A percentile compares a stretch with the other conserved stretches of the same genome.
Conservation (phyloP, 2,888 invertebrate genomes). For the Phengaris arion region DNA sequence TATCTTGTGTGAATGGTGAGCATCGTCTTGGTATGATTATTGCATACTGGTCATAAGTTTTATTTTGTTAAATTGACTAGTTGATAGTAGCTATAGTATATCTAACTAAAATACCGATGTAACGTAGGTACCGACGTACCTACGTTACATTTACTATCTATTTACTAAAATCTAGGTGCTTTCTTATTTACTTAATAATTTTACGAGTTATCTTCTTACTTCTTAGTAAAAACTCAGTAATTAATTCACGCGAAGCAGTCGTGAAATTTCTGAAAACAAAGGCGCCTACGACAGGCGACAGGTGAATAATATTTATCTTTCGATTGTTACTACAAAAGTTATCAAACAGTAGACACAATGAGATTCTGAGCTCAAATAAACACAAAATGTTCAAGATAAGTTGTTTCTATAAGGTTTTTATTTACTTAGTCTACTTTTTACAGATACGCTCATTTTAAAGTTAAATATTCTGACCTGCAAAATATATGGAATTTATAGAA, state of each 20-base stretch:
- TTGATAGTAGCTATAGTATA: too few relatives aligned
- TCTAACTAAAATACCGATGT: too few relatives aligned
- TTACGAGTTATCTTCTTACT: background rate
- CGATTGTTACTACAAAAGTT: background rate
- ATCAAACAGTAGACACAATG: background rate
- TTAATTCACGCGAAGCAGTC: background rate
- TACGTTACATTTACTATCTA: too few relatives aligned
- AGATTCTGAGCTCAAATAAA: slow-evolving; percentile 1
- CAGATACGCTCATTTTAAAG: background rate
- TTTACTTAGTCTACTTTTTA: background rate
- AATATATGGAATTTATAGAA: too few relatives aligned
- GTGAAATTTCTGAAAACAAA: slow-evolving; percentile 15
- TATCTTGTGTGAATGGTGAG: background rate
- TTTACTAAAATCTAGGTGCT: background rate
- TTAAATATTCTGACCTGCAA: too few relatives aligned
- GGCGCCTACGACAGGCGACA: background rate
- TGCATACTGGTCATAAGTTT: too few relatives aligned
- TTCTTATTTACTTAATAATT: background rate
- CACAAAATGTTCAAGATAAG: slow-evolving; percentile 4
- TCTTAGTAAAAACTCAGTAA: background rate
- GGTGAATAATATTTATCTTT: slow-evolving; percentile 3
- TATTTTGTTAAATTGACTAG: too few relatives aligned
- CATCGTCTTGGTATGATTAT: too few relatives aligned
- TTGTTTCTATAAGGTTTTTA: background rate
- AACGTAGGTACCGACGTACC: too few relatives aligned